Base-by-base conservation (phyloP, 2,888 invertebrate genomes). In the Brenthis ino region DNA sequence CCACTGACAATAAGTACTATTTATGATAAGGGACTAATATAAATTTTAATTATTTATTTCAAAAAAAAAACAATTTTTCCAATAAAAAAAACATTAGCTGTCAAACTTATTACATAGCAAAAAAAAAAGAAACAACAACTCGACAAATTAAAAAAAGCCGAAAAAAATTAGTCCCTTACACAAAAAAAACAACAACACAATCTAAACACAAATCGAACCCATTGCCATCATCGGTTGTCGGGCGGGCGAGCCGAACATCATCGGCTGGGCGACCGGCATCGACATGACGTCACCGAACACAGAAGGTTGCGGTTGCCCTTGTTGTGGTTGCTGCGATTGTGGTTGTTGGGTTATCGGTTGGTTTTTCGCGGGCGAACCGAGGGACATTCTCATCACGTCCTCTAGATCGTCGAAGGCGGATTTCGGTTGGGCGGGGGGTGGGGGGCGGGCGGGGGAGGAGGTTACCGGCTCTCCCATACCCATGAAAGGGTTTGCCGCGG, bases 361-460 rank as follows among this genome's bases (percentile, higher is more conserved):
- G 51, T 79, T 85, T 75, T 88, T 88, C 65, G 91, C 89, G 63
- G 95, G 95, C 65, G 95, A 95, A 70, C 95, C 95, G 79, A 95
- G 93, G 63, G 95, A 95, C 93, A 95, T 94, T 69, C 95, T 92
- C 89, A 95, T 95, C 68, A 94, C 95, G 80, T 95, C 95, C 80
- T 95, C 95, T 75, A 95, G 93, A 79, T 95, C 95, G 80, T 95
- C 95, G 84, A 95, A 94, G 50, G 95, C 95, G 76, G 94, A 95
- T 79, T 95, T 95, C 66, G 92, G 91, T 72, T 89, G 87, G 72
- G 88, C 80, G 50, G 93, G 92, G 68, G 92, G 93, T 63, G 94
- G 93, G 85, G 91, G 94, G 81, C 91, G 94, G 91, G 90, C 90
- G 75, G 88, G 93, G 76, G 91, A 91, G 72, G 85, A 91, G 79